Evolutionary conservation across 2,113 vertebrate genomes (phyloP), one percentile per base, ranked within the genome.

Genomic region (Odocoileus virginianus): DNA sequence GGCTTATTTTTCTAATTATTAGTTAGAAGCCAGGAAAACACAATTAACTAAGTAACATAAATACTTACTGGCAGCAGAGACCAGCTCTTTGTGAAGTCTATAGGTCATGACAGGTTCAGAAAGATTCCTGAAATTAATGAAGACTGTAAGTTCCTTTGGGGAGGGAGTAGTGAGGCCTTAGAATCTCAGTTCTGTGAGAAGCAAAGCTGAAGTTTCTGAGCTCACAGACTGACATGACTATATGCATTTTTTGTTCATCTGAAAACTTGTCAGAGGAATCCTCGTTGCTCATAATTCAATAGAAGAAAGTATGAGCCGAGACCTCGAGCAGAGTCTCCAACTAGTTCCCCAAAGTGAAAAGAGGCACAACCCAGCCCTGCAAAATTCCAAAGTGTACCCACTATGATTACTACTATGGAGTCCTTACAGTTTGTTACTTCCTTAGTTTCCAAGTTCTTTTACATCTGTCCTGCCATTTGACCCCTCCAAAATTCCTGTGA

Each of bases 21-120:
- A 85, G 21, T 52, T 92, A 92, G 55, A 95, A 96, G 76, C 28
- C 76, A 96, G 81, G 11, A 87, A 54, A 96, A 89, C 19, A 96
- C 45, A 88, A 97, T 58, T 84, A 96, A 55, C 28, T 85, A 76
- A 67, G 90, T 74, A 94, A 91, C 16, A 71, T 58, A 55, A 96
- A 98, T 96, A 99, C 99, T 99, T 99, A 99, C 99, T 99, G 98
- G 99, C 99, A 98, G 99, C 99, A 93, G 98, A 99, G 97, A 99
- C 99, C 97, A 99, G 99, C 96, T 99, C 99, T 98, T 99, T 99
- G 98, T 99, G 99, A 57, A 99, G 99, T 97, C 98, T 98, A 98
- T 99, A 99, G 8, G 99, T 99, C 99, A 99, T 99, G 97, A 99
- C 98, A 4, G 99, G 99, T 98, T 99, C 99, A 94, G 99, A 99